Percentiles rank a stretch among this genome's conserved stretches.
phyloP scores from a whole-genome alignment of 2,888 invertebrate genomes.

The Thumatha senex region DNA sequence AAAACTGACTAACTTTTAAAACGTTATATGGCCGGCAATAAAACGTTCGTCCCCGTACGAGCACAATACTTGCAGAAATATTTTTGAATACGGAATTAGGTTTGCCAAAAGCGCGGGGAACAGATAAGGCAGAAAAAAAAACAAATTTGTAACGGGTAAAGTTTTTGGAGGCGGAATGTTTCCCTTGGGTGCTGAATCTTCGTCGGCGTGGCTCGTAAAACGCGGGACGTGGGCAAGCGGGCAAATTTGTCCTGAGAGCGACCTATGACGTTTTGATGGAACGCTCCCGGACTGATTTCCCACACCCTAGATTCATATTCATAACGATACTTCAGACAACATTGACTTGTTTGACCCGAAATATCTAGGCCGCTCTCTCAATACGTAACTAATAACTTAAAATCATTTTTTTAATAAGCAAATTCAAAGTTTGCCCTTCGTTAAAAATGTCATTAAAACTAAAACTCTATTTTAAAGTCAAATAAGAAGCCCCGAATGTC shows the following conservation, averaged over 20 bases:
- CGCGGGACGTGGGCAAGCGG: constrained; percentile 82
- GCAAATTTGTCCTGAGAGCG: constrained; percentile 82
- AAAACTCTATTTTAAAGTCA: constrained; percentile 46
- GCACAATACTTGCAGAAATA: constrained; percentile 83
- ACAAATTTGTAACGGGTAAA: constrained; percentile 84
- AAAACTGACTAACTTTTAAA: constrained; percentile 80
- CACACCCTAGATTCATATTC: constrained; percentile 80
- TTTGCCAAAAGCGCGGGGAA: constrained; percentile 81
- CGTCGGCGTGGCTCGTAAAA: constrained; percentile 82
- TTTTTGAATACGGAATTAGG: constrained; percentile 84
- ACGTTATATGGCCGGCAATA: constrained; percentile 82
- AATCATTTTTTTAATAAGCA: constrained; percentile 48
- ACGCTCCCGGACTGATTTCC: constrained; percentile 77
- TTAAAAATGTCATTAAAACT: constrained; percentile 54
- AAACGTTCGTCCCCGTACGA: constrained; percentile 79
- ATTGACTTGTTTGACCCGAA: constrained; percentile 61
- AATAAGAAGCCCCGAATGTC: constrained; percentile 55
- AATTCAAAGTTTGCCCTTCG: constrained; percentile 31
- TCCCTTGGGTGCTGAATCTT: constrained; percentile 83
- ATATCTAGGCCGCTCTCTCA: constrained; percentile 50
- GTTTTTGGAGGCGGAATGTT: constrained; percentile 83
- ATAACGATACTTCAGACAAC: constrained; percentile 71
- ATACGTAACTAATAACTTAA: constrained; percentile 48
- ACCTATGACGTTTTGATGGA: constrained; percentile 84
- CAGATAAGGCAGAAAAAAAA: constrained; percentile 83